Evolutionary conservation across 2,888 invertebrate species (phyloP).

Genomic region (Acanthosepion pharaonis): DNA sequence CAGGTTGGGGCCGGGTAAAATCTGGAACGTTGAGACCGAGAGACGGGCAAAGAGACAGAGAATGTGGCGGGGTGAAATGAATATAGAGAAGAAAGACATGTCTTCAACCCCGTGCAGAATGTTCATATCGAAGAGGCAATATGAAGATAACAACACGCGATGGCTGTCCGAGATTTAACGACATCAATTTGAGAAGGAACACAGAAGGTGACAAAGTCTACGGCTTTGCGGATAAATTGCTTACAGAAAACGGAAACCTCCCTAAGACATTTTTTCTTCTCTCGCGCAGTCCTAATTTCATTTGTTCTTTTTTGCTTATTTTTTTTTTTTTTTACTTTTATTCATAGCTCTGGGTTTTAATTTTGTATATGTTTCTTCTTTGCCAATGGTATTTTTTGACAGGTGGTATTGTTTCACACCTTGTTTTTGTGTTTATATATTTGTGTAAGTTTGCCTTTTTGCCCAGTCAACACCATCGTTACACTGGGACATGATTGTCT

Average conservation of each 20-base stretch:
- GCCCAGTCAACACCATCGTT: no score
- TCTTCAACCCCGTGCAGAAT: neutral
- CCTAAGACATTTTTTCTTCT: neutral
- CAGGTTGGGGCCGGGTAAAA: no score
- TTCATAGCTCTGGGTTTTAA: no score
- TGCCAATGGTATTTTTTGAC: no score
- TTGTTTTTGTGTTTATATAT: no score
- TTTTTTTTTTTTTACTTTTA: no score
- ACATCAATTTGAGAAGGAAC: neutral
- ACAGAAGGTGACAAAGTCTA: constrained; percentile 3
- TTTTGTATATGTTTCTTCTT: no score
- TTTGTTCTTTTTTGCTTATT: no score
- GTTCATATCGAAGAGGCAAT: neutral
- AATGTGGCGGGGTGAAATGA: neutral
- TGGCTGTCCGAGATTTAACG: neutral
- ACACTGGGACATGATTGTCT: no score
- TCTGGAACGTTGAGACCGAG: neutral
- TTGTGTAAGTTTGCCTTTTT: no score
- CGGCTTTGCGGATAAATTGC: neutral
- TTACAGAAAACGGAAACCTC: neutral
- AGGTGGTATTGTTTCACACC: no score
- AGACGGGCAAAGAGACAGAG: neutral
- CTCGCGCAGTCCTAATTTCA: neutral
- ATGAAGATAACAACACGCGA: neutral
- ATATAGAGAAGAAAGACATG: neutral